Evolutionary conservation across 1,140 invertebrate species (phyloP), one percentile per base, ranked within the genome.

Genomic region (Drosophila parvula): DNA sequence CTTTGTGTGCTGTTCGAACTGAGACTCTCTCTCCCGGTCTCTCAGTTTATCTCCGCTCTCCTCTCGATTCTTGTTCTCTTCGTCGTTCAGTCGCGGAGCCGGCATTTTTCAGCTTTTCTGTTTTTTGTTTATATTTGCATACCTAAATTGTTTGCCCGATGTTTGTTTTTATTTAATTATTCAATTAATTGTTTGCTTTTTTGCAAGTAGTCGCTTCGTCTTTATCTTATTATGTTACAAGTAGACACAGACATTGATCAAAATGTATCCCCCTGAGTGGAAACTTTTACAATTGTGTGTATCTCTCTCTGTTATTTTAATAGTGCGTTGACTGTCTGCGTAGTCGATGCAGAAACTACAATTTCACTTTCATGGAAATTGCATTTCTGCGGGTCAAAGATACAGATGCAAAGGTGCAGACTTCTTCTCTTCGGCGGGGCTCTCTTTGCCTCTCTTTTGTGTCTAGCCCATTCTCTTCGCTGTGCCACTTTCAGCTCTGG

Each of bases 121-220:
- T 79, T 82, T 83, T 82, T 83, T 74, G 69, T 70, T 83, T 59
- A 61, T 79, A 58, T 70, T 73, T 70, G 63, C 53, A 71, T 43
- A 50, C 22, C 16, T 40, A 43, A 71, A 59, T 50, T 73, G 53
- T 50, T 59, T 59, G 45, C 11, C 43, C 36, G 22, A 51, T 63
- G 38, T 51, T 74, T 57, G 44, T 63, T 70, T 71, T 79, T 61
- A 44, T 74, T 74, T 45, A 27, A 60, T 61, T 70, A 44, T 59
- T 56, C 12, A 28, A 56, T 83, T 62, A 79, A 71, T 58, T 34
- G 18, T 44, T 34, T 48, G 44, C 1, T n/a, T 47, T 36, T 16
- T 56, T 32, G 32, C 28, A 34, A 30, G 34, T 12, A 22, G n/a
- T 8, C 44, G 14, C 10, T 28, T 10, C 27, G 28, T 34, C 18